Conservation (phyloP, 2,113 vertebrate species). For the Rhadina sibilatrix region DNA sequence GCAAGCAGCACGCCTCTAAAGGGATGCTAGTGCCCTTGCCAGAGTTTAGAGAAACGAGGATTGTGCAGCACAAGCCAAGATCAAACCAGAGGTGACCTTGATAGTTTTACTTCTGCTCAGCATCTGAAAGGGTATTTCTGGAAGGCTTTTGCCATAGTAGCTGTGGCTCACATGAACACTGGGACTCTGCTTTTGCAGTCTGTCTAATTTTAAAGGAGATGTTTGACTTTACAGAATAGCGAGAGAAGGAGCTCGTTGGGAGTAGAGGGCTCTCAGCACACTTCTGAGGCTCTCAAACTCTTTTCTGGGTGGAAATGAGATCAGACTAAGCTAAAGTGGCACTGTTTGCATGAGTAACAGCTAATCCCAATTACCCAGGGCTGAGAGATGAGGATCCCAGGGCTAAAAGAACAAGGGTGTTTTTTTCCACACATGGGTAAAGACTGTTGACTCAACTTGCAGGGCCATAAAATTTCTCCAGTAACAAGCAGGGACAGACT, state of each 20-base stretch:
- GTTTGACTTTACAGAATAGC: neutral
- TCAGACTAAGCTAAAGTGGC: neutral
- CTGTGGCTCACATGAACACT: neutral
- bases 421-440: neutral
- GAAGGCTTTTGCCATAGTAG: neutral
- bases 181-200: neutral
- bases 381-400: neutral
- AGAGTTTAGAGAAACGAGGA: neutral
- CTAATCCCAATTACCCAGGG: neutral
- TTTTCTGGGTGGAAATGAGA: neutral
- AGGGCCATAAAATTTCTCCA: slow-evolving; percentile 18
- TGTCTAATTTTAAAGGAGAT: neutral
- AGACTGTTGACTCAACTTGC: slow-evolving; percentile 26
- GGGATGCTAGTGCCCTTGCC: neutral
- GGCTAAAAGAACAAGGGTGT: slow-evolving; percentile 7
- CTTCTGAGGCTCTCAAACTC: neutral
- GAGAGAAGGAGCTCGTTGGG: neutral
- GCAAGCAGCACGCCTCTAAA: neutral
- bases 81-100: neutral
- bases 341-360: neutral
- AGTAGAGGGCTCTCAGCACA: neutral
- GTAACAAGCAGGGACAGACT: slow-evolving; percentile 45
- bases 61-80: neutral
- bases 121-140: neutral
- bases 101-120: neutral